Conservation (phyloP, 92 coral and sea anemone species). For the Parazoanthus darwini region DNA sequence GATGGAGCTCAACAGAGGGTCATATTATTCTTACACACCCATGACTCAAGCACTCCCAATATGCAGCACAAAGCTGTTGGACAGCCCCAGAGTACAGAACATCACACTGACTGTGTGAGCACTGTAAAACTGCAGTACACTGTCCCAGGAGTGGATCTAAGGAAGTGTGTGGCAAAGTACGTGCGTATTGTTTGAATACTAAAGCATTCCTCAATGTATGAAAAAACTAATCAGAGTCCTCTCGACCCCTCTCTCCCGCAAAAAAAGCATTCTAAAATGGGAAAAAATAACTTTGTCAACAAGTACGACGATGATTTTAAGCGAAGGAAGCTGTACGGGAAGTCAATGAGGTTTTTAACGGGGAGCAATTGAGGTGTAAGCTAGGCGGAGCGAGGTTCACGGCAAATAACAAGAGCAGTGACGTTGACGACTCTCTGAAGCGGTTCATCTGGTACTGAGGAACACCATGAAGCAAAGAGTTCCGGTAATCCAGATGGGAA, state of each 20-base stretch:
- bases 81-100: conserved; percentile 46
- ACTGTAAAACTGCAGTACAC: conserved; percentile 22
- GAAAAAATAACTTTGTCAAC: too few relatives aligned
- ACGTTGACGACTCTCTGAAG: conserved; percentile 50
- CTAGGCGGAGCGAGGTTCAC: conserved; percentile 41
- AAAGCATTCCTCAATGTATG: too few relatives aligned
- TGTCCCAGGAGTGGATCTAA: conserved; percentile 94
- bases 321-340: not conserved
- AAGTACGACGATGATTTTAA: too few relatives aligned
- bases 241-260: too few relatives aligned
- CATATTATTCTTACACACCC: conserved; percentile 82
- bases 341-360: conserved; percentile 18
- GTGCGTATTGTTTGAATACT: too few relatives aligned
- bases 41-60: conserved; percentile 96
- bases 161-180: conserved; percentile 71
- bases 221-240: too few relatives aligned
- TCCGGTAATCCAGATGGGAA: conserved; percentile 56
- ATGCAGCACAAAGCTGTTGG: conserved; percentile 96
- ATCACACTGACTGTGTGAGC: conserved; percentile 41
- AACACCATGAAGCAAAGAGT: conserved; percentile 47
- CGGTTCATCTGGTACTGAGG: conserved; percentile 41
- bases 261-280: too few relatives aligned
- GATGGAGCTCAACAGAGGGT: conserved; percentile 60
- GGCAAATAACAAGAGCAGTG: conserved; percentile 46
- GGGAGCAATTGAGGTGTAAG: conserved; percentile 67